Conservation (phyloP, 2,797 vertebrate species). For the Ctenopoma kingsleyae region DNA sequence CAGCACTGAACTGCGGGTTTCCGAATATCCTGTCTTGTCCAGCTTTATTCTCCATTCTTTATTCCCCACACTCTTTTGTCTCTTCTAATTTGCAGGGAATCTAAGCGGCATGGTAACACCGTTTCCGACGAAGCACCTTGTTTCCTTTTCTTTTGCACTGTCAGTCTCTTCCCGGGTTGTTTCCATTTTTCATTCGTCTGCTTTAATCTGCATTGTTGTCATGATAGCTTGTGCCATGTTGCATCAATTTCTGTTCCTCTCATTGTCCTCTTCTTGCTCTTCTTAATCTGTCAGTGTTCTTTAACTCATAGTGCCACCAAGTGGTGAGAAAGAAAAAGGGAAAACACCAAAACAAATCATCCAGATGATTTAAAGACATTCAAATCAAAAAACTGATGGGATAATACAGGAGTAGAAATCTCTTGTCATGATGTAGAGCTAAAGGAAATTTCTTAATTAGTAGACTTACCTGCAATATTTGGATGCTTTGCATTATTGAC, state of each 20-base stretch:
- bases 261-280: neutral
- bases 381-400: neutral
- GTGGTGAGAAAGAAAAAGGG: constrained; percentile 28
- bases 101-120: constrained; percentile 19
- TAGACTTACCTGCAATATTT: neutral
- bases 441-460: neutral
- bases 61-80: constrained; percentile 27
- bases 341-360: neutral
- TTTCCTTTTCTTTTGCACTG: constrained; percentile 28
- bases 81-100: constrained; percentile 47
- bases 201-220: constrained; percentile 54
- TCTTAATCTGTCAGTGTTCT: neutral
- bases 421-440: neutral
- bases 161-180: constrained; percentile 27
- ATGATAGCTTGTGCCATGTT: constrained; percentile 28
- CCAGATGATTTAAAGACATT: neutral
- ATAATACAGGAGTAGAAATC: neutral
- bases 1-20: constrained; percentile 3
- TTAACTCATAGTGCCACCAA: constrained; percentile 55
- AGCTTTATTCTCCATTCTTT: neutral
- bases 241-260: constrained; percentile 34
- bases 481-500: neutral
- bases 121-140: constrained; percentile 43
- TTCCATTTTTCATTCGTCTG: constrained; percentile 26
- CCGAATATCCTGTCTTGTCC: neutral